Conservation (phyloP, 1,140 invertebrate species). For the Eumaeus atala region DNA sequence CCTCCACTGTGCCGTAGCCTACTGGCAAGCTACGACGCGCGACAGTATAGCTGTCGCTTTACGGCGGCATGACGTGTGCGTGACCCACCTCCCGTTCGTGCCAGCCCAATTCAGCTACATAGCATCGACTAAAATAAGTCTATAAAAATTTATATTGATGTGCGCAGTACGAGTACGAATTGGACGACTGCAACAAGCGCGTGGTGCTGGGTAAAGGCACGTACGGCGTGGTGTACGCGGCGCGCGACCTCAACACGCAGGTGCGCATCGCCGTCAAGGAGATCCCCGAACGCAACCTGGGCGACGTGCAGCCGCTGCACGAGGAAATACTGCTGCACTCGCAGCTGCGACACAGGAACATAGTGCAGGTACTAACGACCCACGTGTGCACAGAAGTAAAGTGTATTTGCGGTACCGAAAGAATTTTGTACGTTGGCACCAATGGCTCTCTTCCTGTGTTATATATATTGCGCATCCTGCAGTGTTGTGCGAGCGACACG, state of each 20-base stretch:
- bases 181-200: conserved; percentile 91
- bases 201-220: conserved; percentile 96
- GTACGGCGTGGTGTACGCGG: conserved; percentile 96
- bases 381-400: too few relatives aligned
- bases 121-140: too few relatives aligned
- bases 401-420: neutral
- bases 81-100: too few relatives aligned
- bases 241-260: conserved; percentile 95
- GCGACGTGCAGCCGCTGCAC: conserved; percentile 97
- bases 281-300: conserved; percentile 96
- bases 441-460: too few relatives aligned
- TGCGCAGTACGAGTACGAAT: conserved; percentile 94
- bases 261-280: conserved; percentile 98
- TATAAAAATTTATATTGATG: conserved; percentile 62
- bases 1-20: too few relatives aligned
- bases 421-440: too few relatives aligned
- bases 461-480: too few relatives aligned
- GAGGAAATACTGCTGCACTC: conserved; percentile 99
- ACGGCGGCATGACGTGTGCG: too few relatives aligned
- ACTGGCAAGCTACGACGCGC: too few relatives aligned
- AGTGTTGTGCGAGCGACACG: too few relatives aligned
- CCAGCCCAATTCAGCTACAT: too few relatives aligned
- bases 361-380: conserved; percentile 82
- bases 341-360: conserved; percentile 95
- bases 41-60: too few relatives aligned